Evolutionary conservation across 2,888 invertebrate genomes (phyloP), one percentile per base, ranked within the genome.

Genomic region (Dicycla oo): DNA sequence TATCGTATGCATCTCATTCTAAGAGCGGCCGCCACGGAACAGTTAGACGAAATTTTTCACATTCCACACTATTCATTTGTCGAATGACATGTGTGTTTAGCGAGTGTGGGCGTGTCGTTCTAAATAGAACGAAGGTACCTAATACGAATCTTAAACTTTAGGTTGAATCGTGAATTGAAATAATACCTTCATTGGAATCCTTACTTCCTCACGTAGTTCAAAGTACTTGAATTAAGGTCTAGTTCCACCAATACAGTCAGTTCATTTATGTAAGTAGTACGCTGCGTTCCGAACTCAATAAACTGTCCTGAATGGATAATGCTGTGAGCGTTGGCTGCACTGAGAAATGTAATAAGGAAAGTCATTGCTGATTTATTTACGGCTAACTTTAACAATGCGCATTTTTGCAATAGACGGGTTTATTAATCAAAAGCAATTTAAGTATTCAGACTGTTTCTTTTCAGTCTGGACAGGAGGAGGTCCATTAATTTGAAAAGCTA

Each of bases 11-110:
- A 91, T 91, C 89, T 89, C 82, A 87, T 85, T 86, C 81, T 80
- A 82, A 84, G 57, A 83, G 85, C 81, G 77, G 86, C 81, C 79
- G 80, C 81, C 77, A 71, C 80, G 84, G 83, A 89, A 94, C 95
- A 93, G 95, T 94, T 94, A 94, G 79, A 88, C 86, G 82, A 89
- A 89, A 93, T 93, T 91, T 93, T 92, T 91, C 72, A 89, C 91
- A 94, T 94, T 93, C 93, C 92, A 80, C 84, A 83, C 84, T 87
- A 89, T 90, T 89, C 87, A 90, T 89, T 88, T 88, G 87, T 88
- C 76, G 73, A 84, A 81, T 80, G 81, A 85, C 79, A 76, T 57
- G 84, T 88, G 85, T 86, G 86, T 87, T 88, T 88, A 83, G 87
- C 87, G 82, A 82, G 81, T 69, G 82, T 90, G 81, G 91, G 90